A percentile compares a stretch with the other conserved stretches of the same genome.
phyloP scores from a whole-genome alignment of 2,113 vertebrate species.

The Copsychus sechellarum region DNA sequence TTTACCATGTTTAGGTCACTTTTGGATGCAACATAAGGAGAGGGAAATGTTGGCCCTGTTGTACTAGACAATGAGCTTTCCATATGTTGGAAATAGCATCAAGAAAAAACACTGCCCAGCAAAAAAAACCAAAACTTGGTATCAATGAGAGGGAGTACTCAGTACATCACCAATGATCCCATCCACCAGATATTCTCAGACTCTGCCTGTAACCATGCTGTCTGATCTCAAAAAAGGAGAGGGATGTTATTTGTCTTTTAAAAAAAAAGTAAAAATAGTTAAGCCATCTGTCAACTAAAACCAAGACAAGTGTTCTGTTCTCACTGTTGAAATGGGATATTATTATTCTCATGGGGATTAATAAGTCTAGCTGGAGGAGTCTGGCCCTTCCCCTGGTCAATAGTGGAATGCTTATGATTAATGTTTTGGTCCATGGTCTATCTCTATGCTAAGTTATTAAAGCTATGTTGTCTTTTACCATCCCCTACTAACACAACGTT shows the following conservation, averaged over 20 bases:
- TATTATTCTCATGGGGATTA: constrained; percentile 39
- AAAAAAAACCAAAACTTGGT: background rate
- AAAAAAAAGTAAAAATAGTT: constrained; percentile 27
- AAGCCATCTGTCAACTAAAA: constrained; percentile 5
- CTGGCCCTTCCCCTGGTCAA: constrained; percentile 37
- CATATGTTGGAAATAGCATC: constrained; percentile 18
- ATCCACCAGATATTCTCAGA: constrained; percentile 1
- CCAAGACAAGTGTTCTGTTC: constrained; percentile 45
- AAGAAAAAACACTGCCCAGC: constrained; percentile 11
- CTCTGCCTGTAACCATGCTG: background rate
- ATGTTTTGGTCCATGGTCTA: constrained; percentile 30
- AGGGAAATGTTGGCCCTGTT: background rate
- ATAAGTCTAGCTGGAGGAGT: constrained; percentile 44
- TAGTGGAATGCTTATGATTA: constrained; percentile 48
- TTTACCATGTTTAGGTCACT: constrained; percentile 53
- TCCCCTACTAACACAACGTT: background rate
- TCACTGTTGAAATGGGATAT: constrained; percentile 57
- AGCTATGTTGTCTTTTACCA: background rate
- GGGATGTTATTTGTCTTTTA: background rate
- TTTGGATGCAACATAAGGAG: constrained; percentile 24
- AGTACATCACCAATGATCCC: background rate
- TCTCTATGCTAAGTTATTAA: constrained; percentile 25
- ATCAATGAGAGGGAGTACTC: constrained; percentile 1
- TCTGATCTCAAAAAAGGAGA: constrained; percentile 3
- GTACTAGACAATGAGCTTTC: constrained; percentile 27